phyloP scores from a whole-genome alignment of 2,797 vertebrate genomes.

The Phataginus tetradactyla region DNA sequence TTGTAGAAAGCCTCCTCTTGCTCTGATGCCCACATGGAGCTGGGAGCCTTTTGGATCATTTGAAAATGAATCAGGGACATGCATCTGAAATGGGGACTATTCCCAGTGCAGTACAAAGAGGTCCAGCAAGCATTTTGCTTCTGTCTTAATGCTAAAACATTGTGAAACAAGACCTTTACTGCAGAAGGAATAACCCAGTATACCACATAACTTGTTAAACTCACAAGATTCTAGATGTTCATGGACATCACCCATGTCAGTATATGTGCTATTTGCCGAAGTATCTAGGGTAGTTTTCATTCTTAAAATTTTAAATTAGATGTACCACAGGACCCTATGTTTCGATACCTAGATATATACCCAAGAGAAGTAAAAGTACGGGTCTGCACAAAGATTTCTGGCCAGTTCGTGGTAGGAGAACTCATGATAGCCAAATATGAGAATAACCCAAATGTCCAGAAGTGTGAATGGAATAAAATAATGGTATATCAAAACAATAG shows the following conservation, averaged over 20 bases:
- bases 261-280: neutral
- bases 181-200: neutral
- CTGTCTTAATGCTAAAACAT: neutral
- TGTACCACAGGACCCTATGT: neutral
- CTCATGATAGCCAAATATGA: neutral
- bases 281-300: neutral
- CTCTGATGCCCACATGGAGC: neutral
- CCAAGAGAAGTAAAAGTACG: neutral
- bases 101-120: neutral
- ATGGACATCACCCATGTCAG: neutral
- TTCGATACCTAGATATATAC: neutral
- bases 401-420: neutral
- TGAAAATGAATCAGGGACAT: neutral
- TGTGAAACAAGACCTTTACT: neutral
- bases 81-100: neutral
- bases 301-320: neutral
- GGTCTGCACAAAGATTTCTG: neutral
- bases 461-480: neutral
- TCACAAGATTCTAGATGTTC: neutral
- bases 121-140: neutral
- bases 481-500: neutral
- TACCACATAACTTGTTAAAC: neutral
- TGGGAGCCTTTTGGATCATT: neutral
- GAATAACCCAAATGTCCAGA: neutral
- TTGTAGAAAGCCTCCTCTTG: neutral